These are phyloP conservation scores for Morpho achilles DNA, from an alignment of 2,888 invertebrate species.

Conservation along the genomic window DNA sequence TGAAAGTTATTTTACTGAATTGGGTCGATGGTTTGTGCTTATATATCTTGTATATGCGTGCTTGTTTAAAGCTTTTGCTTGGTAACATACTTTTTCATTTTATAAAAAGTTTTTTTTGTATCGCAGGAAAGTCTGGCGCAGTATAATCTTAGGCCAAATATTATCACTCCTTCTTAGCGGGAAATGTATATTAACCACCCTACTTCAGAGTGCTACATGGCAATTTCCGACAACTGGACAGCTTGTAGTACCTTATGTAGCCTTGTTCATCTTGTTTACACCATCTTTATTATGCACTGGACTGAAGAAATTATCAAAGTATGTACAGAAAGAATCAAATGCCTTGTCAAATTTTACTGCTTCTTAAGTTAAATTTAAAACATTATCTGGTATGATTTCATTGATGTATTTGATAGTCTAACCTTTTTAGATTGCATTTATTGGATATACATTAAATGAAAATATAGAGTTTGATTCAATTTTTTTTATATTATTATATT, in stretches of 20 bases:
- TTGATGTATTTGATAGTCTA: too few relatives aligned
- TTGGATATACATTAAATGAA: too few relatives aligned
- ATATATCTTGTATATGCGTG: conserved; percentile 9
- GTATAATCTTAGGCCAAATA: conserved; percentile 86
- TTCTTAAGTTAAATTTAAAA: too few relatives aligned
- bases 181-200: conserved; percentile 86
- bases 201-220: conserved; percentile 83
- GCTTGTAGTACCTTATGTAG: conserved; percentile 87
- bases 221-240: conserved; percentile 89
- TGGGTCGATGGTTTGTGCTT: conserved; percentile 83
- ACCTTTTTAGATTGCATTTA: too few relatives aligned
- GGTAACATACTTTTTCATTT: too few relatives aligned
- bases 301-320: conserved; percentile 81
- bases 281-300: conserved; percentile 86
- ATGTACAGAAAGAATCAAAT: conserved; percentile 52
- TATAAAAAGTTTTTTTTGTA: not conserved
- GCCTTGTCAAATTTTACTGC: too few relatives aligned
- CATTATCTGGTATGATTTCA: too few relatives aligned
- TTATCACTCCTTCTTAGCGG: conserved; percentile 87
- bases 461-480: too few relatives aligned
- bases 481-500: too few relatives aligned
- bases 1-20: conserved; percentile 82
- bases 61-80: not conserved
- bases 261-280: conserved; percentile 87
- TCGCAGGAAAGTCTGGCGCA: conserved; percentile 85